A percentile compares a stretch with the other conserved stretches of the same genome.
phyloP scores from a whole-genome alignment of 2,888 invertebrate genomes.

The Oligia fasciuncula region DNA sequence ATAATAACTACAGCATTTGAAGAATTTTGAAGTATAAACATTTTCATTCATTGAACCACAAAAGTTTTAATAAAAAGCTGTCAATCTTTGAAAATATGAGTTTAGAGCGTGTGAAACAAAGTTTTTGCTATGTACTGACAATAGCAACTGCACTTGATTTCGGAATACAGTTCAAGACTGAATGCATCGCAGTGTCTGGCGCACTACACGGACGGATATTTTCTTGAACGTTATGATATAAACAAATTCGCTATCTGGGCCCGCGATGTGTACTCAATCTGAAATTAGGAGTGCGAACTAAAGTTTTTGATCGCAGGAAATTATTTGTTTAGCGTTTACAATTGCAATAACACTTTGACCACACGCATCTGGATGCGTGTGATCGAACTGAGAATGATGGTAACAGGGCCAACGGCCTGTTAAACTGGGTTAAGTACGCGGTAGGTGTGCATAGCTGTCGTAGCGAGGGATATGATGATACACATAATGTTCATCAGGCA shows the following conservation, averaged over 20 bases:
- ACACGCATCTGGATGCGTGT: conserved; percentile 31
- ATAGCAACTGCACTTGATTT: conserved; percentile 43
- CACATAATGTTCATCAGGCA: conserved; percentile 33
- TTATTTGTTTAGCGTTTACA: conserved; percentile 41
- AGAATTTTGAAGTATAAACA: conserved; percentile 39
- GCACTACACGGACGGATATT: conserved; percentile 55
- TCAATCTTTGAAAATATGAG: conserved; percentile 32
- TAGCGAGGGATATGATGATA: conserved; percentile 37
- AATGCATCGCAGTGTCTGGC: conserved; percentile 60
- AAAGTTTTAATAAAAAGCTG: conserved; percentile 27
- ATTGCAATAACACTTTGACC: conserved; percentile 37
- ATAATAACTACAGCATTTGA: conserved; percentile 55
- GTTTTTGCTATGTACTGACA: conserved; percentile 5
- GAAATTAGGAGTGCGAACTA: conserved; percentile 33
- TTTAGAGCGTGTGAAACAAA: conserved; percentile 2
- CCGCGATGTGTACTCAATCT: conserved; percentile 41
- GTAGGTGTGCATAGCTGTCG: conserved; percentile 39
- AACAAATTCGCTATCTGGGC: conserved; percentile 57
- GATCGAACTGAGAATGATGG: conserved; percentile 16
- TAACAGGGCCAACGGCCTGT: conserved; percentile 14
- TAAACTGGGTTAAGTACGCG: conserved; percentile 10
- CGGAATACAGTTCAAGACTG: conserved; percentile 43
- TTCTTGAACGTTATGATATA: conserved; percentile 59
- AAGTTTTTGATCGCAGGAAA: conserved; percentile 39
- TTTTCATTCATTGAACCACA: conserved; percentile 54